Percentiles rank a stretch among this genome's conserved stretches.
Evolutionary conservation across 1,140 invertebrate genomes (phyloP).

Genomic region (Colletes latitarsis): DNA sequence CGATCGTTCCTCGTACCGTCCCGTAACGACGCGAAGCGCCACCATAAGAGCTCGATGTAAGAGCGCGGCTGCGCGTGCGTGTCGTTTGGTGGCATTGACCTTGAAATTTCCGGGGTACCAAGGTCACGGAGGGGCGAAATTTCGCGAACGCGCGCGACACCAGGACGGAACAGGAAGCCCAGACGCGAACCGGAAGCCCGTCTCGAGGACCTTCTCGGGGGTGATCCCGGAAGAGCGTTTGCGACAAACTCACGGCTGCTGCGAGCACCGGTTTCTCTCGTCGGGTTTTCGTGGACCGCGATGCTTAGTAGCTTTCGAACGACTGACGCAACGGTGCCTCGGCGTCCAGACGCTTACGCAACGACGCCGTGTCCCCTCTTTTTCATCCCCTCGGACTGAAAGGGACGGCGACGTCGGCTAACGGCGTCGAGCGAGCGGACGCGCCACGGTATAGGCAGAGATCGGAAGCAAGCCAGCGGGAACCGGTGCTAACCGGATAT

Average conservation of each 20-base stretch:
- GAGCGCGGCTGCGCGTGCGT: background rate
- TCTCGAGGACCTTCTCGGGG: too few relatives aligned
- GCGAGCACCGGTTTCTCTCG: background rate
- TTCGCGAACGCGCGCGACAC: background rate
- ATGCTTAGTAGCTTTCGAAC: constrained; percentile 65
- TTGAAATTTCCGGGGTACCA: constrained; percentile 22
- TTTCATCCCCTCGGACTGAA: constrained; percentile 38
- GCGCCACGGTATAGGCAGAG: background rate
- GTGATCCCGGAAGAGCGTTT: too few relatives aligned
- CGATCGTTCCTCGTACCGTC: background rate
- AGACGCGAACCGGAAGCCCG: background rate
- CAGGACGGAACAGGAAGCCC: background rate
- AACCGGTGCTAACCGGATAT: constrained; percentile 48
- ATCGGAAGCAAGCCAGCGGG: constrained; percentile 41
- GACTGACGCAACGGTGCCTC: constrained; percentile 70
- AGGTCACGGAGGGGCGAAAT: constrained; percentile 6
- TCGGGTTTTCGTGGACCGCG: constrained; percentile 55
- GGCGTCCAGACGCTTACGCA: constrained; percentile 73
- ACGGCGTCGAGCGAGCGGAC: background rate
- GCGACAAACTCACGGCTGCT: constrained; percentile 12
- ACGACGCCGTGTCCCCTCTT: constrained; percentile 56
- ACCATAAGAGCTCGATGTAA: constrained; percentile 28
- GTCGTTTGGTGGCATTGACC: constrained; percentile 30
- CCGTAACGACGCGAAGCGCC: background rate
- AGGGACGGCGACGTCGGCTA: constrained; percentile 5